Base-by-base conservation (phyloP, 2,888 invertebrate genomes). In the Proisotoma minuta region DNA sequence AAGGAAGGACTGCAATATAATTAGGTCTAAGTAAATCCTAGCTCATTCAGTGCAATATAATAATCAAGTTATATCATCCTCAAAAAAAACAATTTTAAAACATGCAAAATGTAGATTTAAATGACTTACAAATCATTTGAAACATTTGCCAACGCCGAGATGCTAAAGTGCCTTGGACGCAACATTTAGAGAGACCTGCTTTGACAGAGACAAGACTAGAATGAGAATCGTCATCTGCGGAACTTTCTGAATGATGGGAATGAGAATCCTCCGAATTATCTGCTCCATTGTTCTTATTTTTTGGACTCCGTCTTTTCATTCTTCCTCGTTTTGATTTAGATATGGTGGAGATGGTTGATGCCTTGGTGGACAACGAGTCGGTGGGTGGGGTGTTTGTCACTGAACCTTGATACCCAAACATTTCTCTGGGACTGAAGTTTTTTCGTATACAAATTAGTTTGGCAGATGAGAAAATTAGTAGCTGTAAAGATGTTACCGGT, bases 1-100 rank as follows among this genome's bases (percentile, higher is more conserved):
- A 82, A 69, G 82, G 82, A 1, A 84, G 77, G 40, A 81, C 75
- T 69, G 84, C 75, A 81, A 83, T 82, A 73, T n/a, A n/a, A n/a
- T n/a, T n/a, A n/a, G n/a, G n/a, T n/a, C n/a, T n/a, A n/a, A n/a
- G n/a, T n/a, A n/a, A n/a, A n/a, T n/a, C n/a, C n/a, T n/a, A n/a
- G n/a, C n/a, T n/a, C n/a, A n/a, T n/a, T n/a, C n/a, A n/a, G n/a
- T n/a, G n/a, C n/a, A n/a, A n/a, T n/a, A n/a, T n/a, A n/a, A n/a
- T n/a, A n/a, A n/a, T n/a, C n/a, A n/a, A n/a, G n/a, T n/a, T n/a
- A n/a, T n/a, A n/a, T n/a, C n/a, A n/a, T n/a, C n/a, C n/a, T n/a
- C n/a, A n/a, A n/a, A n/a, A n/a, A n/a, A n/a, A n/a, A n/a, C n/a
- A n/a, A n/a, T n/a, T n/a, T n/a, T n/a, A n/a, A n/a, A n/a, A n/a